phyloP scores from a whole-genome alignment of 2,797 vertebrate species.

The Myotis myotis region DNA sequence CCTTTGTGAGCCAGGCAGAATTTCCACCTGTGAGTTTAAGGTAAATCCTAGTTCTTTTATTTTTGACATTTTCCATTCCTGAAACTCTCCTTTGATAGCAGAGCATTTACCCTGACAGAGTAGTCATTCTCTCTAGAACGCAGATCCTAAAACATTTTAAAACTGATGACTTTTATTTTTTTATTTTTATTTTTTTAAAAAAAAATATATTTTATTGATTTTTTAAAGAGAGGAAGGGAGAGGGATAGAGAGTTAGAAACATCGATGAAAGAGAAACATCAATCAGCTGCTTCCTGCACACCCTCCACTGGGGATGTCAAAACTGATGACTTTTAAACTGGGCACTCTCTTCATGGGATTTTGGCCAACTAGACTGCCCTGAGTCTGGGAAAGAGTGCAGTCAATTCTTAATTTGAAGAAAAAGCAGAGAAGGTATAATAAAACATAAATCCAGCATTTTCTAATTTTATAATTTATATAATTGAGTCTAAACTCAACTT shows the following conservation, averaged over 20 bases:
- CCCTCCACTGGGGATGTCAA: too few species aligned
- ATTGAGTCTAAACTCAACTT: background rate
- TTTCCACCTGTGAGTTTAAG: constrained; percentile 13
- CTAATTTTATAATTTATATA: background rate
- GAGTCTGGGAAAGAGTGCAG: background rate
- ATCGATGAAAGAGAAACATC: too few species aligned
- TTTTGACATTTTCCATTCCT: constrained; percentile 13
- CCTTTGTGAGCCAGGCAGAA: constrained; percentile 27
- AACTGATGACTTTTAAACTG: background rate
- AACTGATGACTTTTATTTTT: background rate
- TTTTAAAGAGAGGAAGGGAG: too few species aligned
- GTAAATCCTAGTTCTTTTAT: constrained; percentile 28
- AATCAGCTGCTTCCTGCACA: too few species aligned
- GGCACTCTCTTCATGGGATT: background rate
- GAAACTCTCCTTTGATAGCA: constrained; percentile 14
- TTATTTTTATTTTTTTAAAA: too few species aligned
- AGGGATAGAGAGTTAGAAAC: too few species aligned
- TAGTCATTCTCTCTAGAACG: background rate
- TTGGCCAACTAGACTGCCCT: background rate
- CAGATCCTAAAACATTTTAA: background rate
- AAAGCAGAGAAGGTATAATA: constrained; percentile 5
- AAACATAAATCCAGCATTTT: background rate
- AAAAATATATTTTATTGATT: too few species aligned
- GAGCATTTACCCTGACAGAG: background rate
- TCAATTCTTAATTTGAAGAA: constrained; percentile 46